Base-by-base conservation (phyloP, 2,888 invertebrate genomes). In the Anthophora plumipes region DNA sequence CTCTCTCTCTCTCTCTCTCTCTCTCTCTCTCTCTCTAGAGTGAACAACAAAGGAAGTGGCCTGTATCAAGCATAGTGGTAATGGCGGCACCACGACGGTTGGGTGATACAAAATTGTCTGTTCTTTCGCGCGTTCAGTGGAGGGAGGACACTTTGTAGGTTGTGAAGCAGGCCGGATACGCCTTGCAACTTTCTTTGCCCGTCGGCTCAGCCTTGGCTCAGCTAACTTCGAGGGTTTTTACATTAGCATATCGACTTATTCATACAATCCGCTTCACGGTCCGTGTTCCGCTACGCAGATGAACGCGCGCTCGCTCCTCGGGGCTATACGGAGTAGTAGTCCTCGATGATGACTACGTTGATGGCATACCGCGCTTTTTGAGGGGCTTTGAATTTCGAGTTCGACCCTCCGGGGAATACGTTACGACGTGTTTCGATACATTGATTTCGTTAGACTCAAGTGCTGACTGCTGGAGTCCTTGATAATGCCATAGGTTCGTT, bases 211-310 rank as follows among this genome's bases (percentile, higher is more conserved):
- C 75, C 60, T 70, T 61, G 71, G 83, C 87, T 90, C 87, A 81
- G 89, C 90, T 89, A 91, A 91, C 91, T 91, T 89, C 78, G 87
- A 90, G 89, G 90, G 90, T 89, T 89, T 91, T 88, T 86, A 84
- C 89, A 92, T 91, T 91, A 91, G 90, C 91, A 92, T 92, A 91
- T 91, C 91, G 91, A 92, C 91, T 91, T 91, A 91, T 91, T 91
- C 92, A 91, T 92, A 91, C 87, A 89, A 85, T 85, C 86, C 86
- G 75, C 77, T 77, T 63, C 68, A 20, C 67, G 55, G 63, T 75
- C 66, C 60, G 60, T 79, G 74, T 71, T 61, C 69, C 79, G 68
- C 70, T 57, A 57, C 46, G 79, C 31, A 31, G 77, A 74, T 71
- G 83, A 83, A 78, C 74, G 57, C 73, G 61, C 77, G 41, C 46